A percentile compares a stretch with the other conserved stretches of the same genome.
These are phyloP conservation scores for Nephrotoma appendiculata DNA, from an alignment of 2,888 invertebrate species.

Conservation along the genomic window DNA sequence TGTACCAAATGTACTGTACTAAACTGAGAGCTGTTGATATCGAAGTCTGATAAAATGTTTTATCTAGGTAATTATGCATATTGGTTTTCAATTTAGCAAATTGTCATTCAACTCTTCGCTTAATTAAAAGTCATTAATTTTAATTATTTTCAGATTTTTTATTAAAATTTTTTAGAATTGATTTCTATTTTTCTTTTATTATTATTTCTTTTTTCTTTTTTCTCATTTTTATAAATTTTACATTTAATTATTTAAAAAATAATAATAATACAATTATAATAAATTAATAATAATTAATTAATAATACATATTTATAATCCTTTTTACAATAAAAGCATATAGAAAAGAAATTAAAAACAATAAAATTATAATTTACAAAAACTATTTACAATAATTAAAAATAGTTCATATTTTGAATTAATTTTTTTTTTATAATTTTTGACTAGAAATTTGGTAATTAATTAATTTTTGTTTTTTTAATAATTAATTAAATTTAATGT, in stretches of 20 bases:
- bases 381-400: background rate
- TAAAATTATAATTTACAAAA: background rate
- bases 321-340: background rate
- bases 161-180: background rate
- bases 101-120: background rate
- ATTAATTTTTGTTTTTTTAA: background rate
- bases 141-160: background rate
- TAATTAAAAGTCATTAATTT: background rate
- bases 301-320: background rate
- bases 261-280: background rate
- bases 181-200: background rate
- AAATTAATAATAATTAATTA: background rate
- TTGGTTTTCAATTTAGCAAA: no score
- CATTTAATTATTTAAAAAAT: background rate
- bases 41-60: no score
- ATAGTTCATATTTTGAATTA: background rate
- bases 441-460: background rate
- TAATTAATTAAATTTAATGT: background rate
- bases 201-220: background rate
- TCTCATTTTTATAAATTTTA: background rate
- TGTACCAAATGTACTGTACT: no score
- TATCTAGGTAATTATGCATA: no score
- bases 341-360: background rate
- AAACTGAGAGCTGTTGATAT: no score
- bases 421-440: background rate